These are phyloP conservation scores for Rhizoglyphus robini DNA, from an alignment of 1,140 invertebrate species.

Conservation along the genomic window DNA sequence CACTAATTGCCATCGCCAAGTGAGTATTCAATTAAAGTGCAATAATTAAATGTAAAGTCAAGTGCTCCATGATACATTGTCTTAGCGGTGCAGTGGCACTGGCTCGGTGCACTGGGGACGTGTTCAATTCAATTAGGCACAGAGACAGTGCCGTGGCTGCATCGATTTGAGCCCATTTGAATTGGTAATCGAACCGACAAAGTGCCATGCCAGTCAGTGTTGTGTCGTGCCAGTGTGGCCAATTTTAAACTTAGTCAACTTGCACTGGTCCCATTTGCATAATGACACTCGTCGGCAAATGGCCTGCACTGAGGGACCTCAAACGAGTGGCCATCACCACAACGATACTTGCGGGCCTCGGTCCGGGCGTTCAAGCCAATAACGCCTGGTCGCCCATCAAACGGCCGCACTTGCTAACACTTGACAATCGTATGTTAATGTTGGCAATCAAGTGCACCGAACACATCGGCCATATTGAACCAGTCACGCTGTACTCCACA, in stretches of 20 bases:
- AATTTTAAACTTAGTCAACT: constrained; percentile 1
- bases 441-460: background rate
- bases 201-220: background rate
- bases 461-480: background rate
- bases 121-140: background rate
- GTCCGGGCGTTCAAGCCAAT: background rate
- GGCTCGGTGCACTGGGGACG: background rate
- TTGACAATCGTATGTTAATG: background rate
- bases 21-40: background rate
- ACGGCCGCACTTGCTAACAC: background rate
- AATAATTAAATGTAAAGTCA: constrained; percentile 9
- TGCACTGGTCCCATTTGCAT: background rate
- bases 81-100: background rate
- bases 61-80: background rate
- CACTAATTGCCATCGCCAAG: background rate
- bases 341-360: too few species aligned
- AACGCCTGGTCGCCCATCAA: background rate
- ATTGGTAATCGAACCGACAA: constrained; percentile 10
- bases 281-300: constrained; percentile 13
- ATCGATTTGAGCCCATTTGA: constrained; percentile 5
- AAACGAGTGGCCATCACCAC: background rate
- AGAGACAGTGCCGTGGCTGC: background rate
- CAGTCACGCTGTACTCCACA: too few species aligned
- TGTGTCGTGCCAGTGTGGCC: constrained; percentile 10
- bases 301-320: background rate